These are phyloP conservation scores for Enoplosus armatus DNA, from an alignment of 2,797 vertebrate species.

Conservation along the genomic window DNA sequence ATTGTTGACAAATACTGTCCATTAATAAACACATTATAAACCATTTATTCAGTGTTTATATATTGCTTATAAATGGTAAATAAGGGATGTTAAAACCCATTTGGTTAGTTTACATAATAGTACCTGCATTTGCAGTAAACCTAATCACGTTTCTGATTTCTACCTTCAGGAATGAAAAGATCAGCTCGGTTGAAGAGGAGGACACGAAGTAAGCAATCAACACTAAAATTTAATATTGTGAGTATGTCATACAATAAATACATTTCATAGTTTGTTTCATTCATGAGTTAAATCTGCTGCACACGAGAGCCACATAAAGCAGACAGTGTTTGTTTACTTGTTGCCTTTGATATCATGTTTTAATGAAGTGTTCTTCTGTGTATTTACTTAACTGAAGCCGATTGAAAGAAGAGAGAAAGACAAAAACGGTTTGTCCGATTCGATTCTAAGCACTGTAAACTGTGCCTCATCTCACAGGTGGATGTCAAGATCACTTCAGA, in stretches of 20 bases:
- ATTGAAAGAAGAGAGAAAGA: not conserved
- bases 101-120: not conserved
- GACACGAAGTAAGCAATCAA: not conserved
- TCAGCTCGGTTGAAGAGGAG: not conserved
- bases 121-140: not conserved
- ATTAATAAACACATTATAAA: not conserved
- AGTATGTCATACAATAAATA: not conserved
- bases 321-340: not conserved
- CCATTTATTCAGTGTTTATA: not conserved
- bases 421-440: not conserved
- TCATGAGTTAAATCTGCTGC: not conserved
- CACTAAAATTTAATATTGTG: not conserved
- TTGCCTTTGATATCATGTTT: not conserved
- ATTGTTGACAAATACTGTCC: not conserved
- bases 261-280: not conserved
- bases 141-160: not conserved
- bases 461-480: constrained; percentile 76
- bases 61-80: not conserved
- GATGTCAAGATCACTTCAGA: constrained; percentile 89
- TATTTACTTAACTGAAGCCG: not conserved
- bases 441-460: not conserved
- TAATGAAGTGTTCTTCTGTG: not conserved
- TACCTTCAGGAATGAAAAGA: not conserved
- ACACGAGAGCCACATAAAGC: not conserved
- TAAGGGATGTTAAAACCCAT: not conserved